A percentile compares a stretch with the other conserved stretches of the same genome.
Conservation (phyloP, 2,888 invertebrate genomes). For the Prosopocoilus inquinatus region DNA sequence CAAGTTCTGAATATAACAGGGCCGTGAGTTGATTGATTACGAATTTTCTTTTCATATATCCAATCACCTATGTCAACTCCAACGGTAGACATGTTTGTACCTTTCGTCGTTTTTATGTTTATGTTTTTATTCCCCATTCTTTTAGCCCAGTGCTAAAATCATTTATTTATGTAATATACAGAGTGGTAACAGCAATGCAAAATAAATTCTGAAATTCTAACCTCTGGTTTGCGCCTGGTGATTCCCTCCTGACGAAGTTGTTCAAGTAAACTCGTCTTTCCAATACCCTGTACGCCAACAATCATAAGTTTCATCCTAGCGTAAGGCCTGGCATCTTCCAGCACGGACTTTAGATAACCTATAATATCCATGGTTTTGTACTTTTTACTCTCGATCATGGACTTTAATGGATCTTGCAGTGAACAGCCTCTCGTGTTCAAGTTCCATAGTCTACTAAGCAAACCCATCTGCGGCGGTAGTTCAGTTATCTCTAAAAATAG, state of each 20-base stretch:
- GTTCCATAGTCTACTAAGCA: slow-evolving; percentile 94
- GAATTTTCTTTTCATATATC: slow-evolving; percentile 82
- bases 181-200: neutral
- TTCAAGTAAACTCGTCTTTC: slow-evolving; percentile 89
- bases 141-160: slow-evolving; percentile 86
- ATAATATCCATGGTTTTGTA: slow-evolving; percentile 95
- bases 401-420: slow-evolving; percentile 81
- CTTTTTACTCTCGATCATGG: slow-evolving; percentile 89
- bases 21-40: slow-evolving; percentile 71
- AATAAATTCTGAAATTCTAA: slow-evolving; percentile 27
- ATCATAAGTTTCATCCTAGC: slow-evolving; percentile 95
- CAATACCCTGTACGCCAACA: slow-evolving; percentile 83
- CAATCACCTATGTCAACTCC: slow-evolving; percentile 97
- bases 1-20: slow-evolving; percentile 93
- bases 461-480: slow-evolving; percentile 93
- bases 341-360: slow-evolving; percentile 84
- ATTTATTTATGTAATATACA: too few species aligned
- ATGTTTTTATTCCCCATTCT: slow-evolving; percentile 90
- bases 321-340: slow-evolving; percentile 89
- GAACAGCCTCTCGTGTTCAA: slow-evolving; percentile 88
- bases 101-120: slow-evolving; percentile 70
- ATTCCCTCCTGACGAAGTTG: slow-evolving; percentile 85
- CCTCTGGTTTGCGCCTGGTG: slow-evolving; percentile 68
- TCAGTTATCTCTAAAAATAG: slow-evolving; percentile 69
- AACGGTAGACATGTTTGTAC: slow-evolving; percentile 89